Evolutionary conservation across 1,140 invertebrate genomes (phyloP), one percentile per base, ranked within the genome.

Genomic region (Palaemon carinicauda): DNA sequence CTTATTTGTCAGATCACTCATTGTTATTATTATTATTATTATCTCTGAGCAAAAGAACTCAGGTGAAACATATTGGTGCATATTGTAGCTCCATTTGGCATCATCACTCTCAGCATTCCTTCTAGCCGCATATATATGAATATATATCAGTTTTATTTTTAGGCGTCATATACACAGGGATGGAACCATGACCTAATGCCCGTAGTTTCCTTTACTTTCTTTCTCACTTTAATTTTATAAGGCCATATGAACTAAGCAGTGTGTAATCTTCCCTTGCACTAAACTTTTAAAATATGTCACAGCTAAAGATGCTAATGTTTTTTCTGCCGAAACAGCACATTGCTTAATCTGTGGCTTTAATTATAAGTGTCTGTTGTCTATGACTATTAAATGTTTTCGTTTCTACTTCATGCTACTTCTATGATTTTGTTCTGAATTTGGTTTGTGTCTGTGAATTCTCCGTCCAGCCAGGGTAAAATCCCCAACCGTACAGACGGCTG

Each of bases 361-460:
- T 60, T 52, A 52, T 73, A 29, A 74, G 74, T 53, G 31, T 86
- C 31, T 80, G 33, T 80, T 79, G 75, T 79, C 65, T 65, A 80
- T 80, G 65, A 80, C 75, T 86, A 65, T 79, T 69, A 52, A 56
- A 75, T 79, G 15, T 27, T 80, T 21, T 54, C 65, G 50, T 24
- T 51, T 17, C 29, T 80, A 80, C 54, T 80, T n/a, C 79, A 41
- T 60, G 31, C 78, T 80, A 53, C 50, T 80, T 24, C 78, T 60
- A 21, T 21, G 3, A 21, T 33, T 51, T 17, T 75, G 31, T 75
- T 75, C 21, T 56, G 41, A 60, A 24, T 74, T 52, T 86, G 65
- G 77, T 86, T 86, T 86, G 78, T 86, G 84, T 86, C 84, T 86
- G 84, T 86, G 84, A 86, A 86, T 79, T 86, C 84, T 86, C 84